Conservation (phyloP, 2,888 invertebrate genomes). For the Cylloceria caligata region DNA sequence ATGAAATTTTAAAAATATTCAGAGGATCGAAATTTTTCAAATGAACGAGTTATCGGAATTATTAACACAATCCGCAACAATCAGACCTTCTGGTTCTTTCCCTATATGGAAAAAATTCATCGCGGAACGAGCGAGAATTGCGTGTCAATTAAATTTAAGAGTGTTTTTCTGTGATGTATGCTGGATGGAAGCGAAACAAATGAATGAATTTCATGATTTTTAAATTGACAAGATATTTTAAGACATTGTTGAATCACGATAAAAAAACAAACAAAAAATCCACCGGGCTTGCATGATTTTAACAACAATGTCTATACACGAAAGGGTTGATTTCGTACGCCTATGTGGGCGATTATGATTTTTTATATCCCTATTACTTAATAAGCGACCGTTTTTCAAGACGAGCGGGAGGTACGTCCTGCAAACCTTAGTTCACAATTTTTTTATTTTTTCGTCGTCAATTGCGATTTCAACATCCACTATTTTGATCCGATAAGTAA, state of each 20-base stretch:
- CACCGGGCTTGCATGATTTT: slow-evolving; percentile 74
- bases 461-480: slow-evolving; percentile 24
- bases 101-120: slow-evolving; percentile 62
- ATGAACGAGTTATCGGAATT: not conserved
- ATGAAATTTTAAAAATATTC: slow-evolving; percentile 44
- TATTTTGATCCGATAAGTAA: slow-evolving; percentile 51
- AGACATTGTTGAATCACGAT: slow-evolving; percentile 63
- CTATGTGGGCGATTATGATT: slow-evolving; percentile 76
- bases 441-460: slow-evolving; percentile 29
- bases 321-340: slow-evolving; percentile 78
- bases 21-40: slow-evolving; percentile 28
- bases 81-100: slow-evolving; percentile 70
- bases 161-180: slow-evolving; percentile 40
- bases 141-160: slow-evolving; percentile 53
- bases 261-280: slow-evolving; percentile 71
- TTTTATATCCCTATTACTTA: not conserved
- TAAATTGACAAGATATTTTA: slow-evolving; percentile 29
- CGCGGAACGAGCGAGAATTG: slow-evolving; percentile 40
- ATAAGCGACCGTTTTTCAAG: slow-evolving; percentile 36
- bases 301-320: slow-evolving; percentile 72
- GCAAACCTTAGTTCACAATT: slow-evolving; percentile 46
- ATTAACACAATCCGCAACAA: slow-evolving; percentile 41
- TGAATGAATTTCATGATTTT: slow-evolving; percentile 43
- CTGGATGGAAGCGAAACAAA: slow-evolving; percentile 28
- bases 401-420: slow-evolving; percentile 77